Evolutionary conservation across 2,888 invertebrate species (phyloP).

Genomic region (Helicoverpa assulta): DNA sequence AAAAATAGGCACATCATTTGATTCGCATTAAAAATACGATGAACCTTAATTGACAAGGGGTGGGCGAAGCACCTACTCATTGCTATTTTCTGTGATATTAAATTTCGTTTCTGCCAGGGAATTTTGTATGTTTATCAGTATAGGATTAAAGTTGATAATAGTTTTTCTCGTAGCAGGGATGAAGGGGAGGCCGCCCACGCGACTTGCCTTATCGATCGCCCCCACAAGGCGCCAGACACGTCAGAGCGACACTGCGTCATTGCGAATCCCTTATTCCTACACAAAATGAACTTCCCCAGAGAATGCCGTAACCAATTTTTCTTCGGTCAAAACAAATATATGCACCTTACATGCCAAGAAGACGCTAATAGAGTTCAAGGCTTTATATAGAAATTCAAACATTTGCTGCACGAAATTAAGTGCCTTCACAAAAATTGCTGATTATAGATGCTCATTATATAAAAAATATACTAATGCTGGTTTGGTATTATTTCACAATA

Average conservation of each 20-base stretch:
- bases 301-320: conserved; percentile 46
- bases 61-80: conserved; percentile 16
- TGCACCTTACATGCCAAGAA: background rate
- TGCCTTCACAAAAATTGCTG: conserved; percentile 2
- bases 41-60: conserved; percentile 11
- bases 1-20: conserved; percentile 7
- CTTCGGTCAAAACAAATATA: conserved; percentile 21
- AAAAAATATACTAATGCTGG: no score
- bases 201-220: conserved; percentile 82
- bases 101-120: conserved; percentile 28
- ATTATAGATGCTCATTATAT: background rate
- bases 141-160: conserved; percentile 71
- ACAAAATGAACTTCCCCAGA: conserved; percentile 68
- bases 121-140: conserved; percentile 59
- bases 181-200: conserved; percentile 81
- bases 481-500: background rate
- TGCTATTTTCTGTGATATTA: conserved; percentile 17
- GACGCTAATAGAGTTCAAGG: background rate
- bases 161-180: conserved; percentile 65
- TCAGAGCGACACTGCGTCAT: conserved; percentile 83
- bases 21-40: conserved; percentile 15
- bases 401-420: no score
- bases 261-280: conserved; percentile 72
- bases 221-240: conserved; percentile 80
- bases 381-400: no score